Evolutionary conservation across 2,888 invertebrate species (phyloP).

Genomic region (Erebia ligea): DNA sequence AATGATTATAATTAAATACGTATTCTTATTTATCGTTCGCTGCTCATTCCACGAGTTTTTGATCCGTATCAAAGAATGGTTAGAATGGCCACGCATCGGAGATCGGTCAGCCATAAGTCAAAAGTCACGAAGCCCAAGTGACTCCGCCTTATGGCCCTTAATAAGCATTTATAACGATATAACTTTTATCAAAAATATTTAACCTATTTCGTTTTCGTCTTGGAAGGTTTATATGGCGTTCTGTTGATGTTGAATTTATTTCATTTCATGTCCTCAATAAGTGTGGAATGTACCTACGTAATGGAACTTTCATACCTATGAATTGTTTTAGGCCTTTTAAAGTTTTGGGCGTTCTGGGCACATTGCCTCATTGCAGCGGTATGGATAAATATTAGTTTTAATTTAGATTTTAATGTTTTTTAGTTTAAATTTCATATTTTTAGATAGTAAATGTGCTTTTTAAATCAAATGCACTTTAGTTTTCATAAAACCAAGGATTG

Average conservation of each 20-base stretch:
- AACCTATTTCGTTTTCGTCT: slow-evolving; percentile 63
- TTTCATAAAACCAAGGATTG: too few relatives aligned
- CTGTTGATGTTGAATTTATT: slow-evolving; percentile 18
- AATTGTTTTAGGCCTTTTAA: background rate
- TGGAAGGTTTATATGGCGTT: slow-evolving; percentile 10
- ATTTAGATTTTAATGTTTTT: too few relatives aligned
- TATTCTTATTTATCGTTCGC: slow-evolving; percentile 65
- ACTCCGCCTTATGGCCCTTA: slow-evolving; percentile 69
- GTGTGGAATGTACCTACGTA: background rate
- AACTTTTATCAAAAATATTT: slow-evolving; percentile 79
- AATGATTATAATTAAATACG: slow-evolving; percentile 48
- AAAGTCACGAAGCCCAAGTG: slow-evolving; percentile 80
- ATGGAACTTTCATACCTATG: background rate
- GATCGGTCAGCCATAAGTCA: slow-evolving; percentile 78
- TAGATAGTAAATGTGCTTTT: too few relatives aligned
- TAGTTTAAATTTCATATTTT: too few relatives aligned
- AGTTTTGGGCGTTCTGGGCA: background rate
- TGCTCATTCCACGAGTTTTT: slow-evolving; percentile 55
- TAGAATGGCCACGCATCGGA: slow-evolving; percentile 62
- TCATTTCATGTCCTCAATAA: slow-evolving; percentile 14
- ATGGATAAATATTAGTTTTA: too few relatives aligned
- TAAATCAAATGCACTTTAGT: too few relatives aligned
- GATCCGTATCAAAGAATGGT: slow-evolving; percentile 63
- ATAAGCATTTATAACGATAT: slow-evolving; percentile 78
- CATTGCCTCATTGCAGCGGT: background rate